phyloP scores from a whole-genome alignment of 2,797 vertebrate genomes.

The Xenops minutus region DNA sequence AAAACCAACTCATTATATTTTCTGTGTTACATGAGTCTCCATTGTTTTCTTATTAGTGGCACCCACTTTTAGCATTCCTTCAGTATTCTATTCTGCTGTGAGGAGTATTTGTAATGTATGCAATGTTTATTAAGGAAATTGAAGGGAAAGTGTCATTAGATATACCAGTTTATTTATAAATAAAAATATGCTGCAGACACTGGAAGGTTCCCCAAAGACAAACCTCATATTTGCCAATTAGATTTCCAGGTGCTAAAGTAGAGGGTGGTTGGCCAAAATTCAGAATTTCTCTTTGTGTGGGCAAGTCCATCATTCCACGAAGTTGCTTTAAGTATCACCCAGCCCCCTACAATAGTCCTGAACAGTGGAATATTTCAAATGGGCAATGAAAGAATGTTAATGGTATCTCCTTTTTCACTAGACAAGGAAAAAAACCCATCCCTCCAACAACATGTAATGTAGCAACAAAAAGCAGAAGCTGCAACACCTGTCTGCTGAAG shows the following conservation, averaged over 20 bases:
- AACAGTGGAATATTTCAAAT: neutral
- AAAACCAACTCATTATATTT: neutral
- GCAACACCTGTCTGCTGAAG: neutral
- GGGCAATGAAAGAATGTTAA: neutral
- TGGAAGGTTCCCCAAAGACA: neutral
- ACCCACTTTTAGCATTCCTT: neutral
- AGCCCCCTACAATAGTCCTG: fast-evolving
- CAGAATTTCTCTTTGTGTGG: neutral
- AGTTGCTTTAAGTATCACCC: neutral
- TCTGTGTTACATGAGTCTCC: neutral
- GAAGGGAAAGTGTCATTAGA: neutral
- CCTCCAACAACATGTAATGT: neutral
- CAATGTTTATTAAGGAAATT: neutral
- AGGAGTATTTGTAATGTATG: neutral
- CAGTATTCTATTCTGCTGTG: neutral
- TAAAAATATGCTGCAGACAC: neutral
- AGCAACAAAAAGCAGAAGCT: neutral
- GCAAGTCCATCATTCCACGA: neutral
- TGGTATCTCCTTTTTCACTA: neutral
- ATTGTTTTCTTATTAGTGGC: neutral
- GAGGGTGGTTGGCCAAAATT: neutral
- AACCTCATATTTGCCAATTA: fast-evolving
- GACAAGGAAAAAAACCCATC: neutral
- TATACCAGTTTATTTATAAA: neutral
- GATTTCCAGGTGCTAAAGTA: neutral